These are phyloP conservation scores for Epinephelus fuscoguttatus DNA, from an alignment of 2,113 vertebrate species.

Conservation along the genomic window DNA sequence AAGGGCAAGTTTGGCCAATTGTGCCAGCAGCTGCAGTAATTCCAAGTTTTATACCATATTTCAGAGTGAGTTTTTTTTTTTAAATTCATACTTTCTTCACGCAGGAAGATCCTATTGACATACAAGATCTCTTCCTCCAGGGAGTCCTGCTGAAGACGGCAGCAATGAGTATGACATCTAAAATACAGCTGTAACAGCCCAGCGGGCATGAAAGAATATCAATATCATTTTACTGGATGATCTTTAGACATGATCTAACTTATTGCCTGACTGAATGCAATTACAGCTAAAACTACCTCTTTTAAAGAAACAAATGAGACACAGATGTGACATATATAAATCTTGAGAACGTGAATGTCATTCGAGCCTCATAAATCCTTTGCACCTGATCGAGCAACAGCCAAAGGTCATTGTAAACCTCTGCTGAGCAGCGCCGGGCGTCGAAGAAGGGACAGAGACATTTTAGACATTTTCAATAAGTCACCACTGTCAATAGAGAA, in stretches of 20 bases:
- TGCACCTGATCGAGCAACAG: neutral
- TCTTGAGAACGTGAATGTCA: neutral
- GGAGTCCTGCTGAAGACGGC: too few species aligned
- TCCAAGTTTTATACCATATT: too few species aligned
- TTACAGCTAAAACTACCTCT: neutral
- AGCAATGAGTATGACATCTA: neutral
- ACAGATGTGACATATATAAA: neutral
- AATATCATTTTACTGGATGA: constrained; percentile 12
- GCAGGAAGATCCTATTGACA: too few species aligned
- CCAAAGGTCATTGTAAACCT: constrained; percentile 42
- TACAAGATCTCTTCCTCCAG: too few species aligned
- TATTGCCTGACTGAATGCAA: constrained; percentile 1
- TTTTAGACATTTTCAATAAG: constrained; percentile 68
- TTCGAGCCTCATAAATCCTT: constrained; percentile 24
- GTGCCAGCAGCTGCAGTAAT: too few species aligned
- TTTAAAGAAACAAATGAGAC: constrained; percentile 36
- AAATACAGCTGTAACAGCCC: neutral
- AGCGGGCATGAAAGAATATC: constrained; percentile 4
- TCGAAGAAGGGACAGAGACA: constrained; percentile 22
- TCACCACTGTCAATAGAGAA: constrained; percentile 70
- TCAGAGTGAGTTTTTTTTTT: too few species aligned
- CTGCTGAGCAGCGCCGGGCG: neutral
- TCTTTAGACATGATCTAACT: constrained; percentile 1
- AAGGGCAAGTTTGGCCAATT: too few species aligned
- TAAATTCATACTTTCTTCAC: too few species aligned